These are phyloP conservation scores for Trinorchestia longiramus DNA, from an alignment of 1,140 invertebrate species.

Conservation along the genomic window DNA sequence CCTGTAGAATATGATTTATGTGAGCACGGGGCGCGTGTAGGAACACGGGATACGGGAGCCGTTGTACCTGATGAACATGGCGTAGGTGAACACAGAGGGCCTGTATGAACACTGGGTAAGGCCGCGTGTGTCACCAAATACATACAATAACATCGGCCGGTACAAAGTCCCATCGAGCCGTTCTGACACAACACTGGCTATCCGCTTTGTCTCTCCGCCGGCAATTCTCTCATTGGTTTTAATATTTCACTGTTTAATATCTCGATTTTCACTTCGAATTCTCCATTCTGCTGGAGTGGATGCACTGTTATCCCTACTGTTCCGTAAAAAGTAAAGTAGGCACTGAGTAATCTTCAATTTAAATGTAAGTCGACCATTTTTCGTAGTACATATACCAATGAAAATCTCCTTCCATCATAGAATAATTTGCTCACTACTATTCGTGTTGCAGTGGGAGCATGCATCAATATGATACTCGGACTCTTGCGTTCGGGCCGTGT, in stretches of 20 bases:
- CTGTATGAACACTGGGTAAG: too few relatives aligned
- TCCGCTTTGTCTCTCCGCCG: background rate
- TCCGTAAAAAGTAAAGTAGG: too few relatives aligned
- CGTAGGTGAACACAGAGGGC: too few relatives aligned
- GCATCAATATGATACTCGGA: background rate
- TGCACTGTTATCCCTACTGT: background rate
- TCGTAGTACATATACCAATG: too few relatives aligned
- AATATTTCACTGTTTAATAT: background rate
- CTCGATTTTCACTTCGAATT: background rate
- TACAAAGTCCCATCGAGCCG: too few relatives aligned
- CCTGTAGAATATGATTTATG: too few relatives aligned
- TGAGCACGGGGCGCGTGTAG: too few relatives aligned
- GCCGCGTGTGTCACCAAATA: too few relatives aligned
- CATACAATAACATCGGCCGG: background rate
- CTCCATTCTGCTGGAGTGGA: background rate
- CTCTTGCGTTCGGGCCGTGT: background rate
- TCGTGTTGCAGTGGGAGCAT: background rate
- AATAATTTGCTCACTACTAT: background rate
- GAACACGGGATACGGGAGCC: too few relatives aligned
- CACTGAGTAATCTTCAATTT: too few relatives aligned
- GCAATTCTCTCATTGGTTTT: background rate
- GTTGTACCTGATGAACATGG: too few relatives aligned
- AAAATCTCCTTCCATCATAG: too few relatives aligned
- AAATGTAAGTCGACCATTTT: background rate
- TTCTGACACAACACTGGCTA: background rate